phyloP scores from a whole-genome alignment of 92 coral and sea anemone species.

The Palythoa caribaeorum region DNA sequence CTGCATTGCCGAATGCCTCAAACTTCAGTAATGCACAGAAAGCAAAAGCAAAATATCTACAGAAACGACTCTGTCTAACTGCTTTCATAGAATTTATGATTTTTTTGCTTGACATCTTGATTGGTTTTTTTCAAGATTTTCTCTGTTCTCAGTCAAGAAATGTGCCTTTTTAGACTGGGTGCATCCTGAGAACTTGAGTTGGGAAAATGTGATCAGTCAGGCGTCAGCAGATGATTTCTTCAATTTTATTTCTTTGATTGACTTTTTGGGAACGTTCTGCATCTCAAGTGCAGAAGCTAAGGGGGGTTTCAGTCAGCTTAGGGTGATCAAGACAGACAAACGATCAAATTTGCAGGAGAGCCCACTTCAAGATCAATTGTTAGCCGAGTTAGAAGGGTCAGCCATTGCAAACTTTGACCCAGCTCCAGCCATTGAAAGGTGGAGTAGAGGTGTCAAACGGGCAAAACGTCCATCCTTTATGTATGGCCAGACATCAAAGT shows the following conservation, averaged over 20 bases:
- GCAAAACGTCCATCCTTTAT: conserved; percentile 57
- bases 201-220: conserved; percentile 54
- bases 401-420: conserved; percentile 32
- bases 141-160: conserved; percentile 56
- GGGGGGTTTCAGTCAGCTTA: conserved; percentile 59
- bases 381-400: conserved; percentile 45
- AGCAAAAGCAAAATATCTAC: conserved; percentile 42
- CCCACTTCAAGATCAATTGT: conserved; percentile 56
- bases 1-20: conserved; percentile 41
- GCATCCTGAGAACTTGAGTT: conserved; percentile 49
- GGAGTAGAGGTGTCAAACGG: conserved; percentile 24
- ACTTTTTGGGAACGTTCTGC: conserved; percentile 60
- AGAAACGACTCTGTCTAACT: conserved; percentile 39
- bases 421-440: conserved; percentile 50
- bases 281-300: conserved; percentile 67
- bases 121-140: conserved; percentile 46
- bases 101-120: conserved; percentile 49
- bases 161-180: conserved; percentile 53
- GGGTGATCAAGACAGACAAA: conserved; percentile 52
- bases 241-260: conserved; percentile 60
- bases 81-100: conserved; percentile 47
- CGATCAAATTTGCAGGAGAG: conserved; percentile 43
- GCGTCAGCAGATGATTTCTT: conserved; percentile 46
- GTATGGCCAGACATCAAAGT: conserved; percentile 63
- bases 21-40: conserved; percentile 40